Evolutionary conservation across 2,888 invertebrate genomes (phyloP).

Genomic region (Eucriotettix oculatus): DNA sequence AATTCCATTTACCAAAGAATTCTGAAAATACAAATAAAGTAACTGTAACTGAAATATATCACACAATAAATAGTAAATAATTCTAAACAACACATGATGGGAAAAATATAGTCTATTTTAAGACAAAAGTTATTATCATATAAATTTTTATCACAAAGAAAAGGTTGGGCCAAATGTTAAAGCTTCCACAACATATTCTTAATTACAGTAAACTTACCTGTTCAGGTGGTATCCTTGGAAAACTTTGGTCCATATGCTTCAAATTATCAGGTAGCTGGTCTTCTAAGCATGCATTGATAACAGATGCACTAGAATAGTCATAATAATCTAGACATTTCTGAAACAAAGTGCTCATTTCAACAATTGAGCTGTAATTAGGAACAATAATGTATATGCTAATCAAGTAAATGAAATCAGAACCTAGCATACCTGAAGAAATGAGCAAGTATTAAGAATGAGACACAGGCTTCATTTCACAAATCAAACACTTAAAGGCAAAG

Average conservation of each 20-base stretch:
- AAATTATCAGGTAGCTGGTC: constrained; percentile 40
- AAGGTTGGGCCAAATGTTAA: too few species aligned
- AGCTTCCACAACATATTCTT: too few species aligned
- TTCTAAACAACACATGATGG: too few species aligned
- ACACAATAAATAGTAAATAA: too few species aligned
- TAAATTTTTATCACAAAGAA: too few species aligned
- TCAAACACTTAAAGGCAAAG: too few species aligned
- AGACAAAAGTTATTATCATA: too few species aligned
- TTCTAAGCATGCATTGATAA: constrained; percentile 72
- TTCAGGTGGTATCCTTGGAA: constrained; percentile 48
- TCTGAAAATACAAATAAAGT: background rate
- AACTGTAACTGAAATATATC: too few species aligned
- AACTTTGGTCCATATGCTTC: constrained; percentile 28
- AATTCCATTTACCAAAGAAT: background rate
- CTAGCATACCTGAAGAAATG: too few species aligned
- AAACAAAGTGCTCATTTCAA: constrained; percentile 22
- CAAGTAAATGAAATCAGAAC: background rate
- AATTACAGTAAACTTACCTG: constrained; percentile 18
- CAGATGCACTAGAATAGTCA: constrained; percentile 53
- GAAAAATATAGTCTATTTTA: too few species aligned
- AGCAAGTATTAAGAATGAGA: too few species aligned
- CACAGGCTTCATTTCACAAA: too few species aligned
- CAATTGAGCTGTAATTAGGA: background rate
- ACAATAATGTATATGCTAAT: background rate
- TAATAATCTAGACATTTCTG: constrained; percentile 61